phyloP scores from a whole-genome alignment of 2,113 vertebrate genomes.

The Phainopepla nitens region DNA sequence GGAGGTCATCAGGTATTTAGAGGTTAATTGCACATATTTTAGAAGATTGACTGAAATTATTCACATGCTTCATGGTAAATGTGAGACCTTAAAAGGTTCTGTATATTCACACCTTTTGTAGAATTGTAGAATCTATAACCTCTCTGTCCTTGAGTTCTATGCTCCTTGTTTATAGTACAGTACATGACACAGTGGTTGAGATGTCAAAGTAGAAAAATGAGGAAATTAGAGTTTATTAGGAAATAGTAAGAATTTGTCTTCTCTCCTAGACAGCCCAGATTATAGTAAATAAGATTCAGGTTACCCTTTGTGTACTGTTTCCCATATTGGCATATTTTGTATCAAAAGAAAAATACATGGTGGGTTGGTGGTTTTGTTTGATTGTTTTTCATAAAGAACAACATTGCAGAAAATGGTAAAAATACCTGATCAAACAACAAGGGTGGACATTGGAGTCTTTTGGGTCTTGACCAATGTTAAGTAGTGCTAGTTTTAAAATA shows the following conservation, averaged over 20 bases:
- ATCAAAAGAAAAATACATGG: neutral
- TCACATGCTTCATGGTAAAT: neutral
- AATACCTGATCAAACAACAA: constrained; percentile 28
- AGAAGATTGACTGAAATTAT: neutral
- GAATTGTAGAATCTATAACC: constrained; percentile 9
- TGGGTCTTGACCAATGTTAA: neutral
- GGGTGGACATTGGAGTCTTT: neutral
- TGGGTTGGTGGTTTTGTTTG: neutral
- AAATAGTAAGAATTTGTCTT: constrained; percentile 22
- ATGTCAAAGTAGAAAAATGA: constrained; percentile 50
- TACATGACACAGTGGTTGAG: constrained; percentile 3
- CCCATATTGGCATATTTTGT: neutral
- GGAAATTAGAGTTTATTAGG: constrained; percentile 24
- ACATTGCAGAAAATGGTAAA: neutral
- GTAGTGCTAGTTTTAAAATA: constrained; percentile 46
- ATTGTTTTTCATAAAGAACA: neutral
- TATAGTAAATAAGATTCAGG: constrained; percentile 12
- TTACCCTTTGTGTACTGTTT: constrained; percentile 8
- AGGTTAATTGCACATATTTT: neutral
- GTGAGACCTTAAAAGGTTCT: neutral
- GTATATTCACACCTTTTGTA: constrained; percentile 13
- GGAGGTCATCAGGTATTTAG: neutral
- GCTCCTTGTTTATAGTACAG: constrained; percentile 38
- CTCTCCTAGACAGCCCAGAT: neutral
- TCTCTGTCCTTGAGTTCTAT: constrained; percentile 14